A percentile compares a stretch with the other conserved stretches of the same genome.
Evolutionary conservation across 2,888 invertebrate genomes (phyloP).

Genomic region (Temnothorax unifasciatus): DNA sequence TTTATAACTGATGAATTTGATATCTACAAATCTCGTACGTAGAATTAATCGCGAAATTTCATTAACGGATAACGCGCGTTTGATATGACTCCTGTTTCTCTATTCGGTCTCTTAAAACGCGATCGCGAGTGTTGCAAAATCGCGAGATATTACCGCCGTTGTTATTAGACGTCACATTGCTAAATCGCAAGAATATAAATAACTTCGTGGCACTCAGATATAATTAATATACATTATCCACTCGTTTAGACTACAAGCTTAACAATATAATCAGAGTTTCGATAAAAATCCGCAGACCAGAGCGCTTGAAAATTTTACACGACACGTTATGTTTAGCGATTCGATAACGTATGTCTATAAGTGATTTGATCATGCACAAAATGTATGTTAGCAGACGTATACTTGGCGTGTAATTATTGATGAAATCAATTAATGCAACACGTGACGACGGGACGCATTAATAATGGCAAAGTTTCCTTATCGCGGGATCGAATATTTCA

Average conservation of each 20-base stretch:
- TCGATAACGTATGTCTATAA: background rate
- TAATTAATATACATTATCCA: background rate
- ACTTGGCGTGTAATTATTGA: background rate
- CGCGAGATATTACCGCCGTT: background rate
- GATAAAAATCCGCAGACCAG: background rate
- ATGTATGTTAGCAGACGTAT: background rate
- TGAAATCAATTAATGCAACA: slow-evolving; percentile 14
- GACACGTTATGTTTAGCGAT: background rate
- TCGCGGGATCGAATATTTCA: slow-evolving; percentile 21
- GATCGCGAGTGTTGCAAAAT: background rate
- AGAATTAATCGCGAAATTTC: background rate
- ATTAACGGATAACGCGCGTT: background rate
- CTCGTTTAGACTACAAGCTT: background rate
- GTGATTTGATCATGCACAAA: background rate
- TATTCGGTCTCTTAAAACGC: background rate
- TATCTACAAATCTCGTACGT: background rate
- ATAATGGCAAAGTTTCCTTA: slow-evolving; percentile 29
- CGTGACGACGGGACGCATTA: background rate
- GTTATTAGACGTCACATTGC: background rate
- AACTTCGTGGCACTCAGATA: background rate
- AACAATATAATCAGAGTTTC: background rate
- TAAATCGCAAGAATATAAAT: background rate
- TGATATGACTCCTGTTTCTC: background rate
- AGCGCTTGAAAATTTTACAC: background rate
- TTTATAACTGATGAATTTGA: background rate